These are phyloP conservation scores for Athalia circularis DNA, from an alignment of 2,888 invertebrate genomes.

Conservation along the genomic window DNA sequence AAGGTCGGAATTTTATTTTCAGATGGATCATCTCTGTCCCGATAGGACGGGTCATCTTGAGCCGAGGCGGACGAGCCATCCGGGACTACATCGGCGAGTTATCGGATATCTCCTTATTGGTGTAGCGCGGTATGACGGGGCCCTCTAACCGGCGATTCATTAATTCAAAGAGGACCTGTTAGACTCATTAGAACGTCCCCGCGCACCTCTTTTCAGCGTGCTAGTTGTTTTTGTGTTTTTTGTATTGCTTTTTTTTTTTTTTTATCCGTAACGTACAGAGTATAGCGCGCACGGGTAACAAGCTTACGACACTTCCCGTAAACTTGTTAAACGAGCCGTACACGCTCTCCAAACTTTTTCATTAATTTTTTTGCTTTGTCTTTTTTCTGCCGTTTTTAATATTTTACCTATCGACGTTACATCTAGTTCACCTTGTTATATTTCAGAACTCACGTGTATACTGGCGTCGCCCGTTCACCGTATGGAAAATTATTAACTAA, in stretches of 20 bases:
- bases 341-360: too few relatives aligned
- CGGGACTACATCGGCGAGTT: conserved; percentile 14
- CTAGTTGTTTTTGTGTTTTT: too few relatives aligned
- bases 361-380: too few relatives aligned
- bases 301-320: not conserved
- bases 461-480: too few relatives aligned
- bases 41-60: conserved; percentile 36
- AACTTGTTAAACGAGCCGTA: too few relatives aligned
- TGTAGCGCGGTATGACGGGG: not conserved
- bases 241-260: too few relatives aligned
- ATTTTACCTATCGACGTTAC: too few relatives aligned
- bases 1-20: conserved; percentile 32
- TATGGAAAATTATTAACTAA: too few relatives aligned
- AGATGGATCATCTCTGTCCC: conserved; percentile 25
- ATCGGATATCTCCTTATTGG: conserved; percentile 38
- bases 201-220: conserved; percentile 11
- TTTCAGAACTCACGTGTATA: too few relatives aligned
- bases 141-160: conserved; percentile 25
- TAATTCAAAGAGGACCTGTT: conserved; percentile 40
- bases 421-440: too few relatives aligned
- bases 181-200: conserved; percentile 24
- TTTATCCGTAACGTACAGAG: too few relatives aligned
- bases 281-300: not conserved
- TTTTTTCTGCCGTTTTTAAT: too few relatives aligned
- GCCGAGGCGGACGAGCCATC: not conserved